Base-by-base conservation (phyloP, 64 coral and sea anemone genomes). In the Exaiptasia diaphana region DNA sequence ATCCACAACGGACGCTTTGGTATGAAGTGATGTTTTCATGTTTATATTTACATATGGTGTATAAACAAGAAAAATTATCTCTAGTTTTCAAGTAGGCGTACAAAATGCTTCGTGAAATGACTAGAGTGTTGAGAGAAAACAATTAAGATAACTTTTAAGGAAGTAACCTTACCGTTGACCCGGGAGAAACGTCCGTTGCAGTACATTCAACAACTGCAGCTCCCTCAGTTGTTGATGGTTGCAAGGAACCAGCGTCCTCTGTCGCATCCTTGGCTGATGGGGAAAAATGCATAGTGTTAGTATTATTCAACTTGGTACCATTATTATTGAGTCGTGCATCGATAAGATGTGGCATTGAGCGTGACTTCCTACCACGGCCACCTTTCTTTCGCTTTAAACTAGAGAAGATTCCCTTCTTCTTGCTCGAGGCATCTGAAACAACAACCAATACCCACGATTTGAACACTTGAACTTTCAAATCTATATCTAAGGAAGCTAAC, bases 311-410 rank as follows among this genome's bases (percentile, higher is more conserved):
- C 24, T 85, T 73, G 41, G 81, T 71, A 4, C 91, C 91, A 72
- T 95, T 95, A 32, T 79, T 52, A 41, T 83, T 73, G 64, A 49
- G 73, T 73, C 73, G 71, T 74, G 85, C 75, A 71, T 95, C 80
- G 55, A 78, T 55, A 79, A 95, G 91, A 74, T 95, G 91, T 7
- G 91, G 91, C 71, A 95, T 88, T 67, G 91, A 95, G 40, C 57
- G 81, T 50, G 73, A 83, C 60, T 95, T 82, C 72, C 91, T 85
- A 59, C 89, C 91, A 72, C 67, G 71, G 54, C 81, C 81, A 11
- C 73, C 68, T 56, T 95, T 95, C 64, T 78, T 72, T 33, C 74
- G 62, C 80, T 95, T 95, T 10, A 95, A 78, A 36, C 91, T 95
- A 3, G 68, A 65, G 91, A 95, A 95, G 72, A 95, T 73, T 14